phyloP scores from a whole-genome alignment of 2,113 vertebrate species.

The Machaerirhynchus nigripectus region DNA sequence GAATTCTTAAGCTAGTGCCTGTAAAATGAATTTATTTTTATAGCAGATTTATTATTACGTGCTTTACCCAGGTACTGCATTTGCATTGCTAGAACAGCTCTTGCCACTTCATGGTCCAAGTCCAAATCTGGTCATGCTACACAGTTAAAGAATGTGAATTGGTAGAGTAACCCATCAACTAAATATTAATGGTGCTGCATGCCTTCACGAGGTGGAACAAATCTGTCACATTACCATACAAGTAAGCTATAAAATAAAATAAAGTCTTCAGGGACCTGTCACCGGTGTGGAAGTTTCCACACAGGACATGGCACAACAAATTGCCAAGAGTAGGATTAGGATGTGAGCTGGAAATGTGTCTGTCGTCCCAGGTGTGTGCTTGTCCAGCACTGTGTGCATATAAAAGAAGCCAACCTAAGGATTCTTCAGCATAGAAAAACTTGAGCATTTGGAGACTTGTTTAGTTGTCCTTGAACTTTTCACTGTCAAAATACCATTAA shows the following conservation, averaged over 20 bases:
- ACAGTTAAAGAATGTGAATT: neutral
- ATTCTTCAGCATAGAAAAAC: neutral
- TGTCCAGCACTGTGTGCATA: neutral
- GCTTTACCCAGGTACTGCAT: neutral
- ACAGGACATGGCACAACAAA: neutral
- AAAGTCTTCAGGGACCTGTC: neutral
- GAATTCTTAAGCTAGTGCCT: neutral
- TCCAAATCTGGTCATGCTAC: neutral
- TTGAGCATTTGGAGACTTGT: neutral
- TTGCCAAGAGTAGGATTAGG: neutral
- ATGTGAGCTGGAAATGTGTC: neutral
- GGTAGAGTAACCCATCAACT: neutral
- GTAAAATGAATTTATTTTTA: neutral
- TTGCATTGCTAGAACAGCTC: neutral
- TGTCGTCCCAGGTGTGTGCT: accelerated
- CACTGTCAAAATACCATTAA: neutral
- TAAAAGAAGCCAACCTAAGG: neutral
- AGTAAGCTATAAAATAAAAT: neutral
- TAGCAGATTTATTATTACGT: neutral
- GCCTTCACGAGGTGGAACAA: neutral
- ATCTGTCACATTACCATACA: neutral
- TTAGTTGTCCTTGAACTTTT: neutral
- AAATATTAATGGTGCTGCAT: neutral
- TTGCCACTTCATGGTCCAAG: neutral
- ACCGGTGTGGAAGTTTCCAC: neutral